These are phyloP conservation scores for Enoplosus armatus DNA, from an alignment of 2,797 vertebrate genomes.

Conservation along the genomic window DNA sequence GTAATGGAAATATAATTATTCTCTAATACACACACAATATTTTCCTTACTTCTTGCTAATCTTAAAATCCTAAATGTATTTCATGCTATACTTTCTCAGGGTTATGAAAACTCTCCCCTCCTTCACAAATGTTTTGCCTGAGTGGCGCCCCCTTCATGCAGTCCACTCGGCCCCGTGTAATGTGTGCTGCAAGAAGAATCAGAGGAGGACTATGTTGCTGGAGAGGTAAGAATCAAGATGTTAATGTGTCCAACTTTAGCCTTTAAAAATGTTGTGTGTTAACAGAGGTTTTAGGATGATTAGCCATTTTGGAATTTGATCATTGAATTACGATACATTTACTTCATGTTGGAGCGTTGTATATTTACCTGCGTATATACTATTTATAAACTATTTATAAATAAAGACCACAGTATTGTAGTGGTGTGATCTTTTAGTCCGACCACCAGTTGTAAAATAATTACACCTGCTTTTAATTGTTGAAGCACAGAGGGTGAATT, in stretches of 20 bases:
- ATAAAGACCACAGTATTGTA: background rate
- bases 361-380: background rate
- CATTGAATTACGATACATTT: background rate
- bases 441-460: background rate
- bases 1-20: background rate
- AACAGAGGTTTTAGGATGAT: background rate
- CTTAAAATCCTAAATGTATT: background rate
- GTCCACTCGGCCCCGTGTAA: conserved; percentile 88
- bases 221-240: conserved; percentile 85
- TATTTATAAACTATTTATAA: too few species aligned
- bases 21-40: background rate
- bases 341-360: background rate
- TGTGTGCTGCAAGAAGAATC: conserved; percentile 84
- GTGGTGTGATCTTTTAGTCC: background rate
- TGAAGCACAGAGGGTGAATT: background rate
- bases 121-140: conserved; percentile 87
- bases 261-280: background rate
- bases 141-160: conserved; percentile 92
- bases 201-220: conserved; percentile 89
- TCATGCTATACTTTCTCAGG: conserved; percentile 72
- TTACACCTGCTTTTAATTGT: background rate
- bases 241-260: background rate
- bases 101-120: conserved; percentile 87
- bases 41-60: too few species aligned
- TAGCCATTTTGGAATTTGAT: background rate